These are phyloP conservation scores for Keiferia lycopersicella DNA, from an alignment of 2,888 invertebrate genomes.

Conservation along the genomic window DNA sequence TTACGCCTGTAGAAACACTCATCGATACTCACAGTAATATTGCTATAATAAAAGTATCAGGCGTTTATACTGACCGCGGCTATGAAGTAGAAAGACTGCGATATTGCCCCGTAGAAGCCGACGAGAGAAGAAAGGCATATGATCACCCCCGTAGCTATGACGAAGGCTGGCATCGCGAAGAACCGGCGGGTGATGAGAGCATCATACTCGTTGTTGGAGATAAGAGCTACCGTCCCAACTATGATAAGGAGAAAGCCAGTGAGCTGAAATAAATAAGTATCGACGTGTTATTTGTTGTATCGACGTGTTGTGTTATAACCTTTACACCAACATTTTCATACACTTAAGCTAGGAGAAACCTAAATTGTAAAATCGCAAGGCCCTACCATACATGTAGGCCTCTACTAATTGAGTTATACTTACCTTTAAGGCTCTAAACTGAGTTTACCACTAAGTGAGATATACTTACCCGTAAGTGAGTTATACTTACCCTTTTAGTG, in stretches of 20 bases:
- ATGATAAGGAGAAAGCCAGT: constrained; percentile 88
- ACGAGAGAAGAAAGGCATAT: constrained; percentile 88
- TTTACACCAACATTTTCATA: too few species aligned
- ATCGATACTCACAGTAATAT: background rate
- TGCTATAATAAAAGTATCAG: constrained; percentile 8
- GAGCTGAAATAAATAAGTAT: constrained; percentile 77
- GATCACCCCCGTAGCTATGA: constrained; percentile 85
- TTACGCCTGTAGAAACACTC: background rate
- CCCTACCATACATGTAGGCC: too few species aligned
- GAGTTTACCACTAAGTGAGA: too few species aligned
- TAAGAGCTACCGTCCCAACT: constrained; percentile 83
- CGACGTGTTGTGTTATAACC: too few species aligned
- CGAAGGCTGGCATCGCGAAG: constrained; percentile 84
- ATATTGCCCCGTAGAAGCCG: constrained; percentile 92
- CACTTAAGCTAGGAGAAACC: background rate
- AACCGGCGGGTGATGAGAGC: constrained; percentile 83
- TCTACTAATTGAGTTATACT: too few species aligned
- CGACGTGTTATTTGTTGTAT: too few species aligned
- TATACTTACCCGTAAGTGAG: too few species aligned
- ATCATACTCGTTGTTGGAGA: constrained; percentile 82
- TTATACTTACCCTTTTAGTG: background rate
- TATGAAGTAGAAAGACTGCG: constrained; percentile 91
- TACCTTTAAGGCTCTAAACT: too few species aligned
- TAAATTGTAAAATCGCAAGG: background rate
- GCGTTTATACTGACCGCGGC: constrained; percentile 81